phyloP scores from a whole-genome alignment of 1,140 invertebrate species.

The Aphaenogaster floridana region DNA sequence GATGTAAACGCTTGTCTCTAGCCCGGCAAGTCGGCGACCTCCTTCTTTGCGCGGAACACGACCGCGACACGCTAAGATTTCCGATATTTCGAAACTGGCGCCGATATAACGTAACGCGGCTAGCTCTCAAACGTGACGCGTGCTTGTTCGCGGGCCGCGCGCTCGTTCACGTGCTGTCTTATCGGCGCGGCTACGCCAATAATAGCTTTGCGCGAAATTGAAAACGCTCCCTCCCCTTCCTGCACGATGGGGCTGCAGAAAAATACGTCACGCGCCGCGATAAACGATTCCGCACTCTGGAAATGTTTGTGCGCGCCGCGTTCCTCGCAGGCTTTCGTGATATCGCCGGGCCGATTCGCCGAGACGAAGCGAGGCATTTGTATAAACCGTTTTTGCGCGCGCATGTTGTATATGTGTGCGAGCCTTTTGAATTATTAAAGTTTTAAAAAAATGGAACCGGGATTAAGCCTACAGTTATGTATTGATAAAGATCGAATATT shows the following conservation, averaged over 20 bases:
- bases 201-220: constrained; percentile 69
- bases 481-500: constrained; percentile 26
- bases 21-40: constrained; percentile 56
- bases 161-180: constrained; percentile 65
- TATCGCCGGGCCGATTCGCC: neutral
- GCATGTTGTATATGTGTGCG: neutral
- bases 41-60: constrained; percentile 45
- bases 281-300: constrained; percentile 52
- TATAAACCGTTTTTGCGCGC: neutral
- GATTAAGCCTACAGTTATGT: neutral
- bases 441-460: neutral
- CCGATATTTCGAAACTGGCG: constrained; percentile 70
- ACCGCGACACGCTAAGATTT: constrained; percentile 67
- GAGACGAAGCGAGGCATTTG: constrained; percentile 7
- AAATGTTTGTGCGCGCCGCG: constrained; percentile 27
- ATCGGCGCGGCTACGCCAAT: constrained; percentile 65
- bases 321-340: neutral
- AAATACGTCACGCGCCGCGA: constrained; percentile 49
- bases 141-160: neutral
- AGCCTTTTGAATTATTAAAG: neutral
- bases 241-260: neutral
- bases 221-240: constrained; percentile 46
- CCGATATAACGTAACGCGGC: constrained; percentile 61
- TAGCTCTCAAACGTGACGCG: neutral
- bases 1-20: constrained; percentile 71